A percentile compares a stretch with the other conserved stretches of the same genome.
phyloP scores from a whole-genome alignment of 2,888 invertebrate genomes.

The Macaria notata region DNA sequence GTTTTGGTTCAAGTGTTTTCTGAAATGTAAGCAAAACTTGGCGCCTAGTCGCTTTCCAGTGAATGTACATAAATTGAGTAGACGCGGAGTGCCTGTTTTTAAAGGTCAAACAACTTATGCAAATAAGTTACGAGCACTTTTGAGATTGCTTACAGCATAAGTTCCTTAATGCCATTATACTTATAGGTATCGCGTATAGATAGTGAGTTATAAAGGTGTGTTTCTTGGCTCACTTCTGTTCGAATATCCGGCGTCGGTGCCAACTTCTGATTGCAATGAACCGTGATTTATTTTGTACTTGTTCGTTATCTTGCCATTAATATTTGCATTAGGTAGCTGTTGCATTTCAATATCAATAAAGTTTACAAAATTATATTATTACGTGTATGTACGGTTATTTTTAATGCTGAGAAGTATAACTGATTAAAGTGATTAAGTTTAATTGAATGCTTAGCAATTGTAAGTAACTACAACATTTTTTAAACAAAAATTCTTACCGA shows the following conservation, averaged over 20 bases:
- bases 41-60: slow-evolving; percentile 7
- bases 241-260: slow-evolving; percentile 19
- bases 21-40: slow-evolving; percentile 16
- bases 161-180: slow-evolving; percentile 17
- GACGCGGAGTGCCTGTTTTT: slow-evolving; percentile 13
- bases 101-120: slow-evolving; percentile 28
- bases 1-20: slow-evolving; percentile 8
- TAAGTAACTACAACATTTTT: too few relatives aligned
- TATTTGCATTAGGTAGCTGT: slow-evolving; percentile 5
- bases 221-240: slow-evolving; percentile 24
- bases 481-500: slow-evolving; percentile 7
- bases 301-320: slow-evolving; percentile 8
- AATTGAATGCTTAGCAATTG: too few relatives aligned
- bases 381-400: too few relatives aligned
- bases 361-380: background rate
- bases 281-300: slow-evolving; percentile 13
- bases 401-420: too few relatives aligned
- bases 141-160: slow-evolving; percentile 24
- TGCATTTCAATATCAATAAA: background rate
- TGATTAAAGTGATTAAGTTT: too few relatives aligned
- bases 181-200: slow-evolving; percentile 15
- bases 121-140: slow-evolving; percentile 28
- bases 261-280: slow-evolving; percentile 25
- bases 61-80: slow-evolving; percentile 13
- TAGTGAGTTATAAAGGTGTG: slow-evolving; percentile 24